phyloP scores from a whole-genome alignment of 2,888 invertebrate species.

The Aphidius colemani region DNA sequence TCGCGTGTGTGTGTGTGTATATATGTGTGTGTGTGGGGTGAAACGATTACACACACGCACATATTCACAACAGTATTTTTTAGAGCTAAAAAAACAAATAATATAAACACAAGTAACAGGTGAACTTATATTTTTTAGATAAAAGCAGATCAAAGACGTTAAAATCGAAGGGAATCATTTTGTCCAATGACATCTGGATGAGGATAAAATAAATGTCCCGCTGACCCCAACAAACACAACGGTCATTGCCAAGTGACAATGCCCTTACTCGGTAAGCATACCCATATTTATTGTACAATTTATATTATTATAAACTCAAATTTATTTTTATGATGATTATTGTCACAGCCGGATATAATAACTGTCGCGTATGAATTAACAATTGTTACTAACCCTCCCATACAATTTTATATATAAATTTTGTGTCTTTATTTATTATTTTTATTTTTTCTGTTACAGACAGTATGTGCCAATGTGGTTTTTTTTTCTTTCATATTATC shows the following conservation, averaged over 20 bases:
- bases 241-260: conserved; percentile 22
- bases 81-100: no score
- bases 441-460: conserved; percentile 46
- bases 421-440: conserved; percentile 50
- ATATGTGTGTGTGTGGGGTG: no score
- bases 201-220: not conserved
- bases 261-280: conserved; percentile 1
- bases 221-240: conserved; percentile 7
- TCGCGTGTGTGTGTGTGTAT: no score
- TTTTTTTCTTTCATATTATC: not conserved
- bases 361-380: conserved; percentile 56
- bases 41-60: no score
- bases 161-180: no score
- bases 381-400: conserved; percentile 55
- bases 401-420: conserved; percentile 48
- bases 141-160: no score
- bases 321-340: not conserved
- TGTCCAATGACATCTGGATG: conserved; percentile 6
- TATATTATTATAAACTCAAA: no score
- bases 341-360: conserved; percentile 52
- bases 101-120: no score
- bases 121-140: no score
- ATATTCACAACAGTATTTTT: no score
- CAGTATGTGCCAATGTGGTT: conserved; percentile 26
- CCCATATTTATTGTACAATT: not conserved